These are phyloP conservation scores for Macrocentrus cingulum DNA, from an alignment of 1,140 invertebrate species.

Conservation along the genomic window DNA sequence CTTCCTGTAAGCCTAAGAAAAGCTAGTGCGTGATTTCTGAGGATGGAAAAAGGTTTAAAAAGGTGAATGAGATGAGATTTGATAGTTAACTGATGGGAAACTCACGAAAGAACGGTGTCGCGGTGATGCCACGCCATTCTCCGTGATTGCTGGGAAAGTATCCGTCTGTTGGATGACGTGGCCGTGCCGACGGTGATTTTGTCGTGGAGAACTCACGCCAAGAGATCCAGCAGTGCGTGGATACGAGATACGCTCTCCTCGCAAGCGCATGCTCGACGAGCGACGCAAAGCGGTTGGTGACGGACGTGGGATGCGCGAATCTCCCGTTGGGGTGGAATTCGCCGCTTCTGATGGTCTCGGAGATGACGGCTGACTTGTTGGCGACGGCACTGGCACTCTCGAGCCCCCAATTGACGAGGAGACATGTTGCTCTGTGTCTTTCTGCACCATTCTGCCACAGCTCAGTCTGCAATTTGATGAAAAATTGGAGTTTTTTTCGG, in stretches of 20 bases:
- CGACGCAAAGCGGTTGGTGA: conserved; percentile 55
- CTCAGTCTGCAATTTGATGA: neutral
- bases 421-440: neutral
- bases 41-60: no score
- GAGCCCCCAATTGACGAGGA: conserved; percentile 2
- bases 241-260: conserved; percentile 42
- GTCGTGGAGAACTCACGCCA: conserved; percentile 36
- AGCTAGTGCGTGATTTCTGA: no score
- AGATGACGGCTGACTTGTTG: conserved; percentile 20
- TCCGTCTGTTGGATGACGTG: conserved; percentile 33
- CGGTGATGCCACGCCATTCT: conserved; percentile 50
- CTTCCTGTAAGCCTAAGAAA: no score
- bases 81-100: conserved; percentile 11
- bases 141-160: conserved; percentile 49
- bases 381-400: conserved; percentile 16
- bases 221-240: conserved; percentile 29
- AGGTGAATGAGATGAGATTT: no score
- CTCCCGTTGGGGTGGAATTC: conserved; percentile 22
- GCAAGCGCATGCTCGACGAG: conserved; percentile 53
- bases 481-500: no score
- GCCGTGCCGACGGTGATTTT: conserved; percentile 36
- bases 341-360: conserved; percentile 5
- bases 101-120: conserved; percentile 47
- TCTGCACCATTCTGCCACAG: neutral
- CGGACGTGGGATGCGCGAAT: conserved; percentile 51